Percentiles rank a stretch among this genome's conserved stretches.
Conservation (phyloP, 2,797 vertebrate genomes). For the Dipus sagitta region DNA sequence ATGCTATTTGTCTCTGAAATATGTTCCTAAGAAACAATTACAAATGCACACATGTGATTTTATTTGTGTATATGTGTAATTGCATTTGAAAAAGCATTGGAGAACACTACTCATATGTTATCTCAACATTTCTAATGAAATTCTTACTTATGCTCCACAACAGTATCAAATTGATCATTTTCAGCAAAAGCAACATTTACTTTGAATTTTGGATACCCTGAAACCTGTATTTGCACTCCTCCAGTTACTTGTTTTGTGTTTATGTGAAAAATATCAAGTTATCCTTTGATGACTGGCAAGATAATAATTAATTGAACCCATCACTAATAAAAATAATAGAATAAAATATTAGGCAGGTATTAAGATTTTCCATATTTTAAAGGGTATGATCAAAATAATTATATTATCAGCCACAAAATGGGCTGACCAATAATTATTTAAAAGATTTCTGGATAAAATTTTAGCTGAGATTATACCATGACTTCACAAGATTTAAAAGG, state of each 20-base stretch:
- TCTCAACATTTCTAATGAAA: background rate
- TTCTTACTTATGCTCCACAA: background rate
- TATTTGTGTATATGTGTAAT: background rate
- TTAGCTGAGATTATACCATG: background rate
- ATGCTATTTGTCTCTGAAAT: conserved; percentile 10
- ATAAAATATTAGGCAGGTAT: too few relatives aligned
- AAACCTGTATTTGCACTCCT: background rate
- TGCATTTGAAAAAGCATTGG: background rate
- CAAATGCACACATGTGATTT: background rate
- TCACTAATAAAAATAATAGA: background rate
- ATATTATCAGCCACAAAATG: background rate
- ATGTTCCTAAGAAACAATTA: conserved; percentile 13
- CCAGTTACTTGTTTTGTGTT: conserved; percentile 42
- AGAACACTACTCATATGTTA: background rate
- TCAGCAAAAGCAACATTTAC: background rate
- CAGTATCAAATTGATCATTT: background rate
- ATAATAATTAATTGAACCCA: background rate
- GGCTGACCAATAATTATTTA: background rate
- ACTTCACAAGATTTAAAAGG: background rate
- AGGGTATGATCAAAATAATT: background rate
- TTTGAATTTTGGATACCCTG: background rate
- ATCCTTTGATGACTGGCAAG: background rate
- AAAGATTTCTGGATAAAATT: background rate
- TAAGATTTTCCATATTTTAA: conserved; percentile 14
- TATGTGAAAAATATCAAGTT: background rate